Conservation (phyloP, 2,888 invertebrate species). For the Ecliptopera silaceata region DNA sequence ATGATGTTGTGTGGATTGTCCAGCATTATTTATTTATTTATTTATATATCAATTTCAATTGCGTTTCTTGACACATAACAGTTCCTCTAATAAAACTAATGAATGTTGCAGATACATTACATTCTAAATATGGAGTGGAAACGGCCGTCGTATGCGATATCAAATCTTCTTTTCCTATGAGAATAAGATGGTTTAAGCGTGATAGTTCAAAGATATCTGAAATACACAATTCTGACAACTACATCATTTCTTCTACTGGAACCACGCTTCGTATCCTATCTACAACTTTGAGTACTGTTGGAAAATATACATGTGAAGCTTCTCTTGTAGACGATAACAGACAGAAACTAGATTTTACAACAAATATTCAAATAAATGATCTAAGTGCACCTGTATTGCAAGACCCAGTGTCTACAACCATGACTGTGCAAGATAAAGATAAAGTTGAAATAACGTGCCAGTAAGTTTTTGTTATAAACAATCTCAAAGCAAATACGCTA, state of each 20-base stretch:
- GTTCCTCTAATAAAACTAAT: too few species aligned
- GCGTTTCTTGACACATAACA: too few species aligned
- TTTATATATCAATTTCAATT: too few species aligned
- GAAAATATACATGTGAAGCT: slow-evolving; percentile 33
- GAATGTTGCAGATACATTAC: slow-evolving; percentile 12
- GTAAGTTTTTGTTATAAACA: slow-evolving; percentile 5
- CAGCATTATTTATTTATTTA: too few species aligned
- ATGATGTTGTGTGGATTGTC: too few species aligned
- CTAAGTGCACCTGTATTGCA: slow-evolving; percentile 14
- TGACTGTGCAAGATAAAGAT: slow-evolving; percentile 2
- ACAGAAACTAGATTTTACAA: slow-evolving; percentile 9
- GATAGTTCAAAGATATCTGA: background rate
- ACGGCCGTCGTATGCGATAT: slow-evolving; percentile 24
- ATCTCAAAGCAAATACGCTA: background rate
- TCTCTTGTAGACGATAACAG: slow-evolving; percentile 5
- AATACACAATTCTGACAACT: slow-evolving; percentile 17
- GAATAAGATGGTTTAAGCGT: slow-evolving; percentile 27
- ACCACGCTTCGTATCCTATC: slow-evolving; percentile 22
- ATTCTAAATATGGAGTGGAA: slow-evolving; percentile 17
- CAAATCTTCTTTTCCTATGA: slow-evolving; percentile 21
- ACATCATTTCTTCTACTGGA: slow-evolving; percentile 20
- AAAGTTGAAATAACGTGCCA: slow-evolving; percentile 8
- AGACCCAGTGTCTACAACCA: background rate
- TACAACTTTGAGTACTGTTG: slow-evolving; percentile 21
- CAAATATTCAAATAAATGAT: slow-evolving; percentile 18